A percentile compares a stretch with the other conserved stretches of the same genome.
Conservation (phyloP, 2,113 vertebrate species). For the Tyto alba region DNA sequence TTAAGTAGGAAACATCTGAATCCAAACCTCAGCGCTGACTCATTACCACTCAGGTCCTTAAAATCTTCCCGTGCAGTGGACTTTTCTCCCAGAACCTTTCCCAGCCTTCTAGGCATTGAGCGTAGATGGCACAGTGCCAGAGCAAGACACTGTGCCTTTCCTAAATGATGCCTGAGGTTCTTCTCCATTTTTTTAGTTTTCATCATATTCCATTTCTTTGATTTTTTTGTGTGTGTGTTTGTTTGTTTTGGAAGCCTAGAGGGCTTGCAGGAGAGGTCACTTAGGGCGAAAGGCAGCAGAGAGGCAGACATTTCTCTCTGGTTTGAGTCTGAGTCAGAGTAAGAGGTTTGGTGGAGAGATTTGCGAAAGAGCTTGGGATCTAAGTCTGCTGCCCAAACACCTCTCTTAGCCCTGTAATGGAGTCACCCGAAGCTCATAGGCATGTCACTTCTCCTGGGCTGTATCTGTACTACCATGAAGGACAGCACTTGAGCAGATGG, state of each 20-base stretch:
- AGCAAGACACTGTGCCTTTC: background rate
- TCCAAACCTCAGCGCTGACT: slow-evolving; percentile 13
- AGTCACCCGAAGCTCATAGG: background rate
- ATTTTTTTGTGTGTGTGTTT: background rate
- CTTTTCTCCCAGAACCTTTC: slow-evolving; percentile 31
- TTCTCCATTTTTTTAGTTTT: background rate
- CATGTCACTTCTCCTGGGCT: background rate
- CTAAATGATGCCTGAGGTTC: slow-evolving; percentile 17
- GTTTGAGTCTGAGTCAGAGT: background rate
- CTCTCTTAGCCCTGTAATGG: background rate
- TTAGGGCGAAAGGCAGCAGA: background rate
- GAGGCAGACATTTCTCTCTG: background rate
- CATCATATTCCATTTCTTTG: slow-evolving; percentile 6
- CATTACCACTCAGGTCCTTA: background rate
- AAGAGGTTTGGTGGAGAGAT: background rate
- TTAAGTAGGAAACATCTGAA: background rate
- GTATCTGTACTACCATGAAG: fast-evolving
- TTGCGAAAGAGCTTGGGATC: background rate
- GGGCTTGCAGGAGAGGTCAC: background rate
- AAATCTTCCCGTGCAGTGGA: fast-evolving
- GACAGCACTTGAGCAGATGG: background rate
- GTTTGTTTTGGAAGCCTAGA: slow-evolving; percentile 1
- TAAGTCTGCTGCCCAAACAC: background rate
- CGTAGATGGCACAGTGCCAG: background rate
- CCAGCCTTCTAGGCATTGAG: slow-evolving; percentile 10